These are phyloP conservation scores for Dryobotodes eremita DNA, from an alignment of 2,888 invertebrate genomes.

Conservation along the genomic window DNA sequence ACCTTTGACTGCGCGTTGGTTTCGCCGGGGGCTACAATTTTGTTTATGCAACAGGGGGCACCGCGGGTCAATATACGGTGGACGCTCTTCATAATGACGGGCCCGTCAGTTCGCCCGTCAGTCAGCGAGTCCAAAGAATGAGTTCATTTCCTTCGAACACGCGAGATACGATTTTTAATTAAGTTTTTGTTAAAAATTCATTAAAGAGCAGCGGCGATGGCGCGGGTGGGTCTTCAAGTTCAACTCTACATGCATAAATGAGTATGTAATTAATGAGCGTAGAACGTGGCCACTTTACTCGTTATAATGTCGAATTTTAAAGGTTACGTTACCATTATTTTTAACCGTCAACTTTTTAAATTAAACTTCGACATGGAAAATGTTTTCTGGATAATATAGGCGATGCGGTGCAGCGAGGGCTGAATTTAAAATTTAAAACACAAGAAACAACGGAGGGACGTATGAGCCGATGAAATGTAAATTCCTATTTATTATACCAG, in stretches of 20 bases:
- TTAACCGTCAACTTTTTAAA: slow-evolving; percentile 77
- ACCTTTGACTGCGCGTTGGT: slow-evolving; percentile 78
- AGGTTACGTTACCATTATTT: slow-evolving; percentile 76
- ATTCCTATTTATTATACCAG: slow-evolving; percentile 82
- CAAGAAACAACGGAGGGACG: slow-evolving; percentile 71
- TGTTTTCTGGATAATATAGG: slow-evolving; percentile 61
- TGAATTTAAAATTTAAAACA: slow-evolving; percentile 76
- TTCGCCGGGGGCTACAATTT: slow-evolving; percentile 76
- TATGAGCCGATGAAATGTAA: slow-evolving; percentile 80
- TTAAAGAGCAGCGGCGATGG: slow-evolving; percentile 85
- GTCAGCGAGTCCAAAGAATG: slow-evolving; percentile 88
- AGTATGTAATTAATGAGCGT: slow-evolving; percentile 87
- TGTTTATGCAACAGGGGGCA: slow-evolving; percentile 72
- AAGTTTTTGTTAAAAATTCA: slow-evolving; percentile 91
- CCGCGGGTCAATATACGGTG: slow-evolving; percentile 78
- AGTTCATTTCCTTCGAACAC: slow-evolving; percentile 90
- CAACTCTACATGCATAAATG: slow-evolving; percentile 84
- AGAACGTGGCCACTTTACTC: slow-evolving; percentile 75
- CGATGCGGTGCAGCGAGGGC: slow-evolving; percentile 45
- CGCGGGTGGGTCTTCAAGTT: slow-evolving; percentile 79
- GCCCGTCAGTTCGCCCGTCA: slow-evolving; percentile 88
- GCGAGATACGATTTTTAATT: slow-evolving; percentile 91
- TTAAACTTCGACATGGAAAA: slow-evolving; percentile 74
- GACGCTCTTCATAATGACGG: slow-evolving; percentile 84
- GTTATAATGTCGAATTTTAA: slow-evolving; percentile 81